Evolutionary conservation across 1,140 invertebrate genomes (phyloP).

Genomic region (Portunus trituberculatus): DNA sequence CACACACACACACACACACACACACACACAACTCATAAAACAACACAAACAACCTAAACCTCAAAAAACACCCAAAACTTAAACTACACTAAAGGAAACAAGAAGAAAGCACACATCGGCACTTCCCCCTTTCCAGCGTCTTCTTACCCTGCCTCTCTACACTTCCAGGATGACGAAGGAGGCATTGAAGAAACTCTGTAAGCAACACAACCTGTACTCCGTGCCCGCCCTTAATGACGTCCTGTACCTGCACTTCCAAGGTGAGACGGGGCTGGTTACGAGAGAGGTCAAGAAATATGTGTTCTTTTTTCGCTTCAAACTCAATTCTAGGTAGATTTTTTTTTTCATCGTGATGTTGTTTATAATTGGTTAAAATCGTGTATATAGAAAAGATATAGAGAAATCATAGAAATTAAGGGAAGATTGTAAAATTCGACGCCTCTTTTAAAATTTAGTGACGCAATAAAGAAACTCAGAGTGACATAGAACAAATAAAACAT

Average conservation of each 20-base stretch:
- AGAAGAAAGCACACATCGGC: background rate
- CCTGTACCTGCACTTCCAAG: slow-evolving; percentile 96
- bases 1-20: background rate
- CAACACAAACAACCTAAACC: background rate
- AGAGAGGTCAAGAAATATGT: too few species aligned
- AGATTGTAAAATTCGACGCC: too few species aligned
- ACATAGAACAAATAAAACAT: too few species aligned
- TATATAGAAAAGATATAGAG: too few species aligned
- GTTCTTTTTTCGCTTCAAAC: too few species aligned
- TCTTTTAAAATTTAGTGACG: too few species aligned
- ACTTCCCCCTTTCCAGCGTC: background rate
- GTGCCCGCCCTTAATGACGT: slow-evolving; percentile 96
- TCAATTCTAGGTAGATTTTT: too few species aligned
- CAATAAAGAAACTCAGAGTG: too few species aligned
- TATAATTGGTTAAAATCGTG: too few species aligned
- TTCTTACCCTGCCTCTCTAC: background rate
- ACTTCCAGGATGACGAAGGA: slow-evolving; percentile 78
- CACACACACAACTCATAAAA: background rate
- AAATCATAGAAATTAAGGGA: too few species aligned
- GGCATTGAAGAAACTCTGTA: slow-evolving; percentile 89
- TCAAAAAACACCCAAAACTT: too few species aligned
- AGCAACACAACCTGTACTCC: slow-evolving; percentile 90
- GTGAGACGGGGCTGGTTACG: background rate
- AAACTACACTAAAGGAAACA: background rate
- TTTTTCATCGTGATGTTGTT: too few species aligned